phyloP scores from a whole-genome alignment of 2,888 invertebrate species.

The Eledona agricola region DNA sequence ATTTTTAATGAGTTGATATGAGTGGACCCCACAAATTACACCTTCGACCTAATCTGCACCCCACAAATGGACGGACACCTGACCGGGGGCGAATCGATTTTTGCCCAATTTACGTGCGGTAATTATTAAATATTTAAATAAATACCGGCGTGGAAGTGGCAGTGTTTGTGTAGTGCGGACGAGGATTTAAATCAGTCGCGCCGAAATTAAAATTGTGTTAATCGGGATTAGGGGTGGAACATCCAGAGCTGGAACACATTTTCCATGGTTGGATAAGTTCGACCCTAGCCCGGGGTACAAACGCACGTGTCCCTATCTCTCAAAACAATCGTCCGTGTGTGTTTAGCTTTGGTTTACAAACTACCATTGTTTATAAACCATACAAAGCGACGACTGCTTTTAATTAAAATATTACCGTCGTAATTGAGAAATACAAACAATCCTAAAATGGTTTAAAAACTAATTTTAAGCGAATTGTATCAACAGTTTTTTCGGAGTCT shows the following conservation, averaged over 20 bases:
- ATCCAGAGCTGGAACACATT: slow-evolving; percentile 36
- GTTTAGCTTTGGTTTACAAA: slow-evolving; percentile 42
- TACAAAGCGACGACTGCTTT: too few relatives aligned
- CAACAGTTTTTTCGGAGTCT: too few relatives aligned
- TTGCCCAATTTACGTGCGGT: too few relatives aligned
- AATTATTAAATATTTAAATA: too few relatives aligned
- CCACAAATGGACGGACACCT: slow-evolving; percentile 43
- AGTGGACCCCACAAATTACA: slow-evolving; percentile 56
- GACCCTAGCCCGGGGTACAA: slow-evolving; percentile 31
- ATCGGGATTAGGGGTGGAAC: slow-evolving; percentile 14
- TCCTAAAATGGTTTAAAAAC: too few relatives aligned
- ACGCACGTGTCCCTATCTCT: slow-evolving; percentile 45
- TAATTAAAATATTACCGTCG: too few relatives aligned
- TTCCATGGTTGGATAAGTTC: slow-evolving; percentile 42
- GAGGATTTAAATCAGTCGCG: too few relatives aligned
- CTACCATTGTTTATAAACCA: slow-evolving; percentile 17
- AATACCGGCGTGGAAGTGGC: too few relatives aligned
- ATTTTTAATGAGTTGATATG: slow-evolving; percentile 56
- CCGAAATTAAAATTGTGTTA: neutral
- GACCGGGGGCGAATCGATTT: slow-evolving; percentile 40
- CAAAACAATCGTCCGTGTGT: slow-evolving; percentile 42
- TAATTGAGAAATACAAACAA: too few relatives aligned
- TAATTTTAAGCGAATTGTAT: too few relatives aligned
- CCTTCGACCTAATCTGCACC: slow-evolving; percentile 56
- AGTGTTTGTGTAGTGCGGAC: too few relatives aligned